Base-by-base conservation (phyloP, 2,113 vertebrate species). In the Larimichthys crocea region DNA sequence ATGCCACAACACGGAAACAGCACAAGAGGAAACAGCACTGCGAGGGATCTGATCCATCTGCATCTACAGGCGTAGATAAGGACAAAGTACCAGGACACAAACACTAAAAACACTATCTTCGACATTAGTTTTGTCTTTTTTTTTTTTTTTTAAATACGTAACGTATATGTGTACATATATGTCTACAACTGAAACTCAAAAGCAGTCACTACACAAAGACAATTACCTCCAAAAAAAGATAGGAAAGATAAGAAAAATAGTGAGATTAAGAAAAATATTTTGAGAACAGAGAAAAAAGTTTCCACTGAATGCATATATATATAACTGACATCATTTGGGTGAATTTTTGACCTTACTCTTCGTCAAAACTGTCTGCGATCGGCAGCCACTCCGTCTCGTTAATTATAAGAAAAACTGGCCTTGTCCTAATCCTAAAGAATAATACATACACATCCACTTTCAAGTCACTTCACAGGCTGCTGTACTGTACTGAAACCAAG, bases 61-160 rank as follows among this genome's bases (percentile, higher is more conserved):
- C 86, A 89, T 93, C 89, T 95, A 92, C 66, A 48, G 81, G 87
- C 22, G 87, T 90, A 88, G 90, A 94, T 91, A 48, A 94, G 92
- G 94, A 94, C 92, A 85, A 96, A 98, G 97, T 97, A 98, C 97
- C 97, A 96, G 95, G 92, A 96, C 95, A 95, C 92, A 93, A 96
- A 96, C 88, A 95, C 89, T 92, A 86, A 94, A 80, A 94, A 94
- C 87, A 94, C 91, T 88, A 94, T 93, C 89, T 83, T 90, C 90
- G 89, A 96, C 86, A 92, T 79, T 74, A 89, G 64, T 78, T 92
- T 80, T 84, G 82, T 80, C 80, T 95, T 40, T 31, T 29, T 29
- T 29, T 29, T 29, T 35, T 35, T 35, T 35, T 68, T 79, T 94
- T 94, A 89, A 95, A 90, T 95, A 95, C 91, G 89, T 91, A 90